Evolutionary conservation across 2,797 vertebrate genomes (phyloP), one percentile per base, ranked within the genome.

Genomic region (Macropodus opercularis): DNA sequence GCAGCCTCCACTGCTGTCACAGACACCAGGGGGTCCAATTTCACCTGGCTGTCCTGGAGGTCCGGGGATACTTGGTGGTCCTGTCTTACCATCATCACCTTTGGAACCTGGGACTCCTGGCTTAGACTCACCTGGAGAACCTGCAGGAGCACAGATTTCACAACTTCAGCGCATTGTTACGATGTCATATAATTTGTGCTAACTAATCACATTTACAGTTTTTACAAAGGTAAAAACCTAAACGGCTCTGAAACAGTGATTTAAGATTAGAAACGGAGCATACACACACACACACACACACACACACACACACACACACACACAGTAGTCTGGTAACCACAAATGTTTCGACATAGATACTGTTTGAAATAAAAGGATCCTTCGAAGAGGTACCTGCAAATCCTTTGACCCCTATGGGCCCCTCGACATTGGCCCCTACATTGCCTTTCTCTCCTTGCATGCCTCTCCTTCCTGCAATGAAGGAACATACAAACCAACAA

Each of bases 1-100:
- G 65, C 93, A 94, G 61, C 92, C 92, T 67, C 84, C 87, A 40
- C 86, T 92, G 86, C 66, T 90, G 86, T 94, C 93, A 67, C 93
- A 94, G 15, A 80, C 72, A 9, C 93, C 93, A 1, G 89, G 75
- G 1, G 92, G 92, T 11, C 93, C 93, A 1, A 87, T 59, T 72
- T 94, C 93, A 9, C 93, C 93, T 0, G 51, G 66, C 75, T 92
- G 91, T 17, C 92, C 93, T 1, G 46, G n/a, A 38, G 80, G 22
- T 29, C 92, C 93, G 0, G 82, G 38, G 44, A 72, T 53, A 9
- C 92, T 92, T 0, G 61, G 36, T 2, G 80, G 59, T 36, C 92
- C 93, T 7, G 69, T 2, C 10, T 83, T 86, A 19, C 92, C 92
- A 15, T 91, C 83, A 0, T 90, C 85, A 62, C 93, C 93, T 73